Conservation (phyloP, 2,797 vertebrate species). For the Synaphobranchus kaupii region DNA sequence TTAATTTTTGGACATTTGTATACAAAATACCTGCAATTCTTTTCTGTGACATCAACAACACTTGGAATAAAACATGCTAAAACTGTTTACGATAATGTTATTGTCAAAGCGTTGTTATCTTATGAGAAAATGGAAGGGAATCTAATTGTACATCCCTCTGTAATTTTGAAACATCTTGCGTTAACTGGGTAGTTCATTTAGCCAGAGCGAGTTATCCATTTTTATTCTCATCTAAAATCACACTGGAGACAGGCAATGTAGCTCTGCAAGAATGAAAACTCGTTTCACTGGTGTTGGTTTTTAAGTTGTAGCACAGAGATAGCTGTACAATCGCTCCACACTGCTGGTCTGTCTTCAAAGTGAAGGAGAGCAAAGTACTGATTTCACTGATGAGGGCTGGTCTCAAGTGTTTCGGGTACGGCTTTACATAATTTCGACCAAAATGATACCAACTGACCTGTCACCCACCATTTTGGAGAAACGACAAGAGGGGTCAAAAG, state of each 20-base stretch:
- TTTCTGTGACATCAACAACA: background rate
- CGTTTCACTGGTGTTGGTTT: background rate
- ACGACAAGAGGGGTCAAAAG: conserved; percentile 56
- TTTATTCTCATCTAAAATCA: background rate
- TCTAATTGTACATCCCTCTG: background rate
- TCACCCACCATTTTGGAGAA: conserved; percentile 38
- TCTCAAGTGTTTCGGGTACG: conserved; percentile 42
- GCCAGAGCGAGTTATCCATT: background rate
- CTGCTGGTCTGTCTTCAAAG: background rate
- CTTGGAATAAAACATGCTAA: background rate
- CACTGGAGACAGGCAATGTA: background rate
- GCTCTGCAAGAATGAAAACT: background rate
- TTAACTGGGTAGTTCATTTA: background rate
- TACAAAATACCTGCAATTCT: background rate
- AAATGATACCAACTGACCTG: conserved; percentile 52
- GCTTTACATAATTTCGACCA: conserved; percentile 20
- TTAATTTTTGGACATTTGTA: background rate
- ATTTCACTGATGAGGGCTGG: background rate
- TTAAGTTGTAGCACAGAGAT: background rate
- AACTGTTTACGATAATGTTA: background rate
- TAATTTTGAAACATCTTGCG: background rate
- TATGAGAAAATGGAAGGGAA: background rate
- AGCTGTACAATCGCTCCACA: background rate
- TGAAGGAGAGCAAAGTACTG: background rate
- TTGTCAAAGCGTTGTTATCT: background rate